phyloP scores from a whole-genome alignment of 2,888 invertebrate genomes.

The Priocnemis perturbator region DNA sequence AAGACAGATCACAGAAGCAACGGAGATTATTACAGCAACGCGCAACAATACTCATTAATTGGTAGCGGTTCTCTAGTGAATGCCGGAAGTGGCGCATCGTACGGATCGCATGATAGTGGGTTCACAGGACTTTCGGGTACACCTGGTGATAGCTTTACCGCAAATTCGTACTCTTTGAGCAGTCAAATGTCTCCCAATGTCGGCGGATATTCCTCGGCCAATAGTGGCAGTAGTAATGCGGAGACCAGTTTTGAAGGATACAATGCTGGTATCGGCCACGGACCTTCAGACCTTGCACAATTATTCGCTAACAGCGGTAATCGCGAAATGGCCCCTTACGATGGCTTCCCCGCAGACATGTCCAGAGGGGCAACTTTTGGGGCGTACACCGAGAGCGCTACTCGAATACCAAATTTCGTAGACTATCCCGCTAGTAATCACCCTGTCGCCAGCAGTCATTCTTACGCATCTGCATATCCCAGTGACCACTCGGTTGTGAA shows the following conservation, averaged over 20 bases:
- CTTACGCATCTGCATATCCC: constrained; percentile 24
- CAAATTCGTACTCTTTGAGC: constrained; percentile 47
- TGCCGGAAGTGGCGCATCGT: constrained; percentile 29
- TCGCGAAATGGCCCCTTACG: constrained; percentile 19
- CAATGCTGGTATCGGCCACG: constrained; percentile 31
- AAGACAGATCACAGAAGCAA: constrained; percentile 45
- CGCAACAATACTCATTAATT: constrained; percentile 29
- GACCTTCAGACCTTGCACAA: constrained; percentile 27
- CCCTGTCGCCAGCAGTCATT: constrained; percentile 4
- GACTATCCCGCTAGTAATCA: background rate
- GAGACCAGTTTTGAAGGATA: constrained; percentile 41
- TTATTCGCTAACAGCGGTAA: constrained; percentile 13
- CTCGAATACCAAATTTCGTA: background rate
- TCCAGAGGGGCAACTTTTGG: background rate
- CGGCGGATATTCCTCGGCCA: constrained; percentile 45
- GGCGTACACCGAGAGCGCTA: background rate
- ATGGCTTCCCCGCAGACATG: constrained; percentile 28
- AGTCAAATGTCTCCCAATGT: constrained; percentile 41
- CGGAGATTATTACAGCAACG: constrained; percentile 33
- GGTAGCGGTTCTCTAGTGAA: constrained; percentile 34
- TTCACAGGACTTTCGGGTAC: constrained; percentile 35
- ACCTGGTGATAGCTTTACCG: constrained; percentile 37
- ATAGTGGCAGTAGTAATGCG: constrained; percentile 43
- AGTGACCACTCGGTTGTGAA: no score
- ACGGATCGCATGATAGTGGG: constrained; percentile 30